These are phyloP conservation scores for Oscheius sp. DNA, from an alignment of 2,888 invertebrate species.

Conservation along the genomic window DNA sequence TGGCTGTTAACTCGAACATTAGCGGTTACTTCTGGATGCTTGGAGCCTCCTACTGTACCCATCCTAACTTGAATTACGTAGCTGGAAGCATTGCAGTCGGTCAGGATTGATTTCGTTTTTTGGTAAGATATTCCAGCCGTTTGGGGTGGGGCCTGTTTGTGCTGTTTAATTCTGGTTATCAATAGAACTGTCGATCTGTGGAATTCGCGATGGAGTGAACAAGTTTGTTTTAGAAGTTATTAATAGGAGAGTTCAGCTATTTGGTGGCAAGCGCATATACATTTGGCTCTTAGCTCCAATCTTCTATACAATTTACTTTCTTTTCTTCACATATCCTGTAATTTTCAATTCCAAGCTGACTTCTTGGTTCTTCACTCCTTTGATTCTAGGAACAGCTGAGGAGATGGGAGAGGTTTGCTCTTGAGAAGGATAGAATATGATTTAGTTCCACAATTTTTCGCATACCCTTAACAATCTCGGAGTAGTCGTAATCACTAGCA, in stretches of 20 bases:
- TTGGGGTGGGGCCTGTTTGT: neutral
- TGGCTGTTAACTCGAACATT: neutral
- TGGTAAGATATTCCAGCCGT: neutral
- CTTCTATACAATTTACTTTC: neutral
- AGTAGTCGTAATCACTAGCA: neutral
- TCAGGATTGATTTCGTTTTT: neutral
- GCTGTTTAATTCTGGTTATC: slow-evolving; percentile 1
- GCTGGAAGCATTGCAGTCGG: neutral
- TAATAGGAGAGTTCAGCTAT: neutral
- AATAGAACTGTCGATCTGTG: neutral
- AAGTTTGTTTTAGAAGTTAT: neutral
- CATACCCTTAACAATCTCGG: neutral
- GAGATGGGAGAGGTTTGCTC: neutral
- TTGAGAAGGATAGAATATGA: neutral
- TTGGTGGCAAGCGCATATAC: neutral
- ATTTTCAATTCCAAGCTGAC: neutral
- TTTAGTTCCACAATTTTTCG: neutral
- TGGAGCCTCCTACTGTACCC: slow-evolving; percentile 9
- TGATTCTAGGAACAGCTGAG: neutral
- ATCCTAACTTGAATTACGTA: slow-evolving; percentile 5
- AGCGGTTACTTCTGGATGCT: neutral
- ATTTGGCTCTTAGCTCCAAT: neutral
- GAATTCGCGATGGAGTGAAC: neutral
- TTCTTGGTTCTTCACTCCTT: neutral
- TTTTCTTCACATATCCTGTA: neutral